Percentiles rank a stretch among this genome's conserved stretches.
Conservation (phyloP, 2,888 invertebrate genomes). For the Cosmia trapezina region DNA sequence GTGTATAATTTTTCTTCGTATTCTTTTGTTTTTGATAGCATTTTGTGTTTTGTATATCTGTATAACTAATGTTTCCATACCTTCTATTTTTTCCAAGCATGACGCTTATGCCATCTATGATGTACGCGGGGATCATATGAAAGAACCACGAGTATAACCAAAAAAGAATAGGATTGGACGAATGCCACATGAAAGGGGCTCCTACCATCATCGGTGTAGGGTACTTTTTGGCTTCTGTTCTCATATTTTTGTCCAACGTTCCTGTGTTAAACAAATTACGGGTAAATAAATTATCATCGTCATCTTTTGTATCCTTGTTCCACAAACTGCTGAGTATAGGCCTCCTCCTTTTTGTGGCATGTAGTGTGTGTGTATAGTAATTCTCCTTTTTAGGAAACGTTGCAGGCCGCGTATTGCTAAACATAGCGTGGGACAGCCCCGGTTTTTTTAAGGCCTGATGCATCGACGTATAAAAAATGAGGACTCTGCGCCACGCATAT, state of each 20-base stretch:
- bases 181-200: accelerated
- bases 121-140: slow-evolving; percentile 26
- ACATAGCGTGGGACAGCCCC: too few relatives aligned
- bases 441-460: too few relatives aligned
- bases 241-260: accelerated
- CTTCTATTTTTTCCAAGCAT: slow-evolving; percentile 24
- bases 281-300: too few relatives aligned
- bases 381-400: too few relatives aligned
- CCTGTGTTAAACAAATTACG: neutral
- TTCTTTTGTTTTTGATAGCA: neutral
- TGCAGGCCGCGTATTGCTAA: too few relatives aligned
- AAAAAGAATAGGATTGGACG: neutral
- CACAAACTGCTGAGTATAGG: too few relatives aligned
- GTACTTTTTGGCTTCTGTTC: neutral
- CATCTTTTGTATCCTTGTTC: too few relatives aligned
- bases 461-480: too few relatives aligned
- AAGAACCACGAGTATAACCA: slow-evolving; percentile 32
- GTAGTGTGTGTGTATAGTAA: too few relatives aligned
- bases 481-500: too few relatives aligned
- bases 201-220: neutral
- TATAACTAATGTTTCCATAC: neutral
- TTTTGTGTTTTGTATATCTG: neutral
- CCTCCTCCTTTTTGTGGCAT: too few relatives aligned
- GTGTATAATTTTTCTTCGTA: neutral
- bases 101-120: slow-evolving; percentile 8